Percentiles rank a stretch among this genome's conserved stretches.
Conservation (phyloP, 2,797 vertebrate species). For the Notolabrus celidotus region DNA sequence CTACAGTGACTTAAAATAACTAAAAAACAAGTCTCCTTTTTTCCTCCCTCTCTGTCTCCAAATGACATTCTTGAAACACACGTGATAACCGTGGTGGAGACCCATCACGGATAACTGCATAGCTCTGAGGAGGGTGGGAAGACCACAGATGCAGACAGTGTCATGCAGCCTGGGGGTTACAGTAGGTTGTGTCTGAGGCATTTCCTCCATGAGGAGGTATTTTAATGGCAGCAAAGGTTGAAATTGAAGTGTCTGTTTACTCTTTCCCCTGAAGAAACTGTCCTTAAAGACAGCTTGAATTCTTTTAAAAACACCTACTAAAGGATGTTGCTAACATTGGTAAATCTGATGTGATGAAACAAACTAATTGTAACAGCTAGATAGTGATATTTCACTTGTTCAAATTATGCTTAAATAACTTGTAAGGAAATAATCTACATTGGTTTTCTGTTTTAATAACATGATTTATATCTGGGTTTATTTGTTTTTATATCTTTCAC, state of each 20-base stretch:
- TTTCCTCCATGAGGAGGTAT: conserved; percentile 42
- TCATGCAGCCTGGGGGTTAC: conserved; percentile 2
- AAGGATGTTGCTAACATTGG: no score
- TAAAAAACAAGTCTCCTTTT: background rate
- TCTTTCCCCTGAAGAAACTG: conserved; percentile 10
- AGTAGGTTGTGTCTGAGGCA: conserved; percentile 49
- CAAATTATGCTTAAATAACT: no score
- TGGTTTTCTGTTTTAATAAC: no score
- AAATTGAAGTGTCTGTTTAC: conserved; percentile 32
- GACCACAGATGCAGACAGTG: conserved; percentile 42
- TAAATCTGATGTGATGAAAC: no score
- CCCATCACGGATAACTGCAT: conserved; percentile 49
- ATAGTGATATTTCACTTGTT: no score
- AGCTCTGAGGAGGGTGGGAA: conserved; percentile 24
- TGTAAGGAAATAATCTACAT: no score
- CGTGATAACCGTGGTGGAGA: conserved; percentile 22
- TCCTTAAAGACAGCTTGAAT: background rate
- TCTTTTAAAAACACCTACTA: no score
- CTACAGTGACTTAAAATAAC: conserved; percentile 1
- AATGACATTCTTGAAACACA: conserved; percentile 30
- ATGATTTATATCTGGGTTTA: no score
- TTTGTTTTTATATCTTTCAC: no score
- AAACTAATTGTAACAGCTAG: background rate
- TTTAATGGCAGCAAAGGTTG: conserved; percentile 1
- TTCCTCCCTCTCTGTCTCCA: conserved; percentile 3